Evolutionary conservation across 2,888 invertebrate species (phyloP).

Genomic region (Xanthorhoe spadicearia): DNA sequence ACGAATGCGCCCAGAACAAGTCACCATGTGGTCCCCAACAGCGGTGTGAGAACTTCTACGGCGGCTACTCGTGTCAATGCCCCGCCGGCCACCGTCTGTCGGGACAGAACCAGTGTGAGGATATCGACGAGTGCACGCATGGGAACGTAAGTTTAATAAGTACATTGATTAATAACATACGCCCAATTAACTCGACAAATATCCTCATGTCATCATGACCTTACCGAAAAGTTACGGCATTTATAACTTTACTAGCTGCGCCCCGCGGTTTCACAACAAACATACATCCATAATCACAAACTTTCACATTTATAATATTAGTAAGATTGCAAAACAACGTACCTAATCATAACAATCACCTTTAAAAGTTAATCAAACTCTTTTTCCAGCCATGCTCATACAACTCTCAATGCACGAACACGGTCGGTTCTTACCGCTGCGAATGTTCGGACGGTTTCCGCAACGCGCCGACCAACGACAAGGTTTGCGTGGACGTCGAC

Average conservation of each 20-base stretch:
- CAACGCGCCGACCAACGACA: slow-evolving; percentile 75
- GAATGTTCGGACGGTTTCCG: slow-evolving; percentile 74
- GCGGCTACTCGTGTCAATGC: slow-evolving; percentile 92
- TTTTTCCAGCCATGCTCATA: slow-evolving; percentile 70
- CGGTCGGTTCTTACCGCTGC: slow-evolving; percentile 78
- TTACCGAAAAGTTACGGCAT: too few relatives aligned
- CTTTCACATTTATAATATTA: too few relatives aligned
- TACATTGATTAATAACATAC: too few relatives aligned
- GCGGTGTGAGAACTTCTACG: slow-evolving; percentile 93
- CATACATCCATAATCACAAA: too few relatives aligned
- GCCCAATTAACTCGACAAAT: too few relatives aligned
- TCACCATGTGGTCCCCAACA: slow-evolving; percentile 92
- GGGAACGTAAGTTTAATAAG: slow-evolving; percentile 69
- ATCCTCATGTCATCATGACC: too few relatives aligned
- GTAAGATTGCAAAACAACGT: too few relatives aligned
- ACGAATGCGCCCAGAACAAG: slow-evolving; percentile 91
- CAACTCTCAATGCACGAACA: slow-evolving; percentile 76
- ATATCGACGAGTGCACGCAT: slow-evolving; percentile 93
- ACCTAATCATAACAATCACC: too few relatives aligned
- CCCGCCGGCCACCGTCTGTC: slow-evolving; percentile 87
- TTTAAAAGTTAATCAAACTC: too few relatives aligned
- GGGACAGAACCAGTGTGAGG: slow-evolving; percentile 87
- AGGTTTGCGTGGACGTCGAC: slow-evolving; percentile 87
- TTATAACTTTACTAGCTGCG: too few relatives aligned
- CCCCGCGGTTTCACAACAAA: too few relatives aligned